A percentile compares a stretch with the other conserved stretches of the same genome.
Conservation (phyloP, 1,140 invertebrate species). For the Triops longicaudatus region DNA sequence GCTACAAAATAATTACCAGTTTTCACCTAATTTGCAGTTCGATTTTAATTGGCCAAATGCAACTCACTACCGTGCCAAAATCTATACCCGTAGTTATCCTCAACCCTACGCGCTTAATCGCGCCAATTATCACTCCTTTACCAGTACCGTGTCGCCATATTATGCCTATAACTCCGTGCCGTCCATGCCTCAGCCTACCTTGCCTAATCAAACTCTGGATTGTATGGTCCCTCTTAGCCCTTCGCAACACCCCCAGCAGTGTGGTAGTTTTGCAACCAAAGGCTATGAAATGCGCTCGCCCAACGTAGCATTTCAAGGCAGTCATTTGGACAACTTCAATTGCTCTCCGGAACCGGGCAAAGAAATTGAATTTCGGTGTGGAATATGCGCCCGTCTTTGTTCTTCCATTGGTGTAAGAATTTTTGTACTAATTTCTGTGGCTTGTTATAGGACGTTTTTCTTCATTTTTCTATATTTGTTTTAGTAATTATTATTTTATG, state of each 20-base stretch:
- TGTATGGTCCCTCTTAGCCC: neutral
- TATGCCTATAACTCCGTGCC: neutral
- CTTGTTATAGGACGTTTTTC: neutral
- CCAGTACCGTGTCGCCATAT: neutral
- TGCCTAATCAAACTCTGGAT: neutral
- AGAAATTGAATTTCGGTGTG: neutral
- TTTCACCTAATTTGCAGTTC: neutral
- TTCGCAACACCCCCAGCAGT: neutral
- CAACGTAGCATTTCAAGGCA: neutral
- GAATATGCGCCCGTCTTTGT: neutral
- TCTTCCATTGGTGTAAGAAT: neutral
- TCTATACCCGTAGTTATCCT: neutral
- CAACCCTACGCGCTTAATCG: neutral
- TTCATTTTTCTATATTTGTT: neutral
- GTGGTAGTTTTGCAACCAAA: neutral
- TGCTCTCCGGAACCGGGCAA: neutral
- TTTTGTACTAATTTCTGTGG: neutral
- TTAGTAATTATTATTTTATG: neutral
- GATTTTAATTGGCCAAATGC: slow-evolving; percentile 5
- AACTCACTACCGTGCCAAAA: slow-evolving; percentile 1
- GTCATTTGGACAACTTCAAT: neutral
- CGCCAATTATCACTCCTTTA: neutral
- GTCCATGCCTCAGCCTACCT: neutral
- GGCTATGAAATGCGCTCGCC: neutral
- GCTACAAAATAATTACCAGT: neutral